Conservation (phyloP, 2,797 vertebrate genomes). For the Sciaenops ocellatus region DNA sequence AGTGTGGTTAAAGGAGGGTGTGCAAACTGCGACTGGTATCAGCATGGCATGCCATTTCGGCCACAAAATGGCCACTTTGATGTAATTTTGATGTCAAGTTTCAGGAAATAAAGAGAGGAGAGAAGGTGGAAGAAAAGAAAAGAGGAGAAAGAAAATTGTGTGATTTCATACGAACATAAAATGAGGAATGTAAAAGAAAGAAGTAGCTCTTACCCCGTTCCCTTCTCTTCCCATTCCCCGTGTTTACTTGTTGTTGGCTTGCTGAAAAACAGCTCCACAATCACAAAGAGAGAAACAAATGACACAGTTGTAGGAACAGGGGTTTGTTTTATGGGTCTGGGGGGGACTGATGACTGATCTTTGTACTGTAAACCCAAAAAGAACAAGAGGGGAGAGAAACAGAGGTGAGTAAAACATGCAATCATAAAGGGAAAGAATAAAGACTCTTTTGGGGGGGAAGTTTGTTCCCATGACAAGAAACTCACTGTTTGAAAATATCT, state of each 20-base stretch:
- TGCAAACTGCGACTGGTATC: neutral
- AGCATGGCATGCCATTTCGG: neutral
- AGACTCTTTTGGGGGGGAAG: conserved; percentile 5
- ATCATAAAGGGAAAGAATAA: conserved; percentile 38
- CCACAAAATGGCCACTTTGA: neutral
- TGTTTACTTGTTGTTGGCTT: conserved; percentile 35
- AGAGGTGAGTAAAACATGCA: conserved; percentile 36
- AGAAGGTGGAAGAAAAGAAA: neutral
- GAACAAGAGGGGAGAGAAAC: conserved; percentile 26
- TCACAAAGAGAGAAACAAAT: conserved; percentile 53
- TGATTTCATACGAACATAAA: conserved; percentile 3
- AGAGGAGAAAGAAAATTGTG: neutral
- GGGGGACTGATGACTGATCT: conserved; percentile 23
- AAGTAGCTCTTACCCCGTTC: neutral
- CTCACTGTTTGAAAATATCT: conserved; percentile 18
- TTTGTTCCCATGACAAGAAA: conserved; percentile 42
- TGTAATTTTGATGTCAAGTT: neutral
- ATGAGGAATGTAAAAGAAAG: conserved; percentile 12
- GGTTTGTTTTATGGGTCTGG: conserved; percentile 50
- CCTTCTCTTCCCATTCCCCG: neutral
- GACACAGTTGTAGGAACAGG: conserved; percentile 18
- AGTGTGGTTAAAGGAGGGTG: neutral
- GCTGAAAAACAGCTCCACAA: conserved; percentile 33
- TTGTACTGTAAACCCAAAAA: conserved; percentile 31
- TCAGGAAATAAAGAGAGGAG: neutral